phyloP scores from a whole-genome alignment of 2,888 invertebrate species.

The Xestia xanthographa region DNA sequence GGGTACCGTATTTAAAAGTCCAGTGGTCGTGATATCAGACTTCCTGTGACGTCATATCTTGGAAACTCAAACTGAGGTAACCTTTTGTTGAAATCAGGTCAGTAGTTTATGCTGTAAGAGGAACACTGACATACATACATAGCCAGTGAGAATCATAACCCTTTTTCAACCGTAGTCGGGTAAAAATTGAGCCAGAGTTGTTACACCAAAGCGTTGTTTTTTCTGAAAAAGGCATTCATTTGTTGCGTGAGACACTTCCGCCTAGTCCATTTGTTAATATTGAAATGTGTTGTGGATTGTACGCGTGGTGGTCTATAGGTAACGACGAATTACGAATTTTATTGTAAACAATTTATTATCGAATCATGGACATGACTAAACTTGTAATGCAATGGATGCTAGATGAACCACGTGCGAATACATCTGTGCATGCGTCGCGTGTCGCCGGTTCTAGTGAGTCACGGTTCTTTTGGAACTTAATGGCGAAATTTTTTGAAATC shows the following conservation, averaged over 20 bases:
- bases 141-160: not conserved
- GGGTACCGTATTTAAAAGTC: conserved; percentile 2
- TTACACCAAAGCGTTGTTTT: conserved; percentile 58
- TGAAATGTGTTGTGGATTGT: conserved; percentile 22
- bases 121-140: not conserved
- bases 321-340: conserved; percentile 26
- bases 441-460: conserved; percentile 9
- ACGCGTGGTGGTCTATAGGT: conserved; percentile 25
- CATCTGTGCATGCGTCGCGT: conserved; percentile 36
- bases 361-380: conserved; percentile 20
- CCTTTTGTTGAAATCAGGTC: not conserved
- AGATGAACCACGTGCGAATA: conserved; percentile 35
- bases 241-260: conserved; percentile 40
- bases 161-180: conserved; percentile 38
- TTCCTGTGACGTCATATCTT: not conserved
- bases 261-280: conserved; percentile 51
- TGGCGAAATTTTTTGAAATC: not conserved
- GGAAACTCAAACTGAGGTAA: not conserved
- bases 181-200: conserved; percentile 37
- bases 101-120: not conserved
- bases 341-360: conserved; percentile 24
- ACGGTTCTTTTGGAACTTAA: not conserved
- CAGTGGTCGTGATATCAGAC: conserved; percentile 16
- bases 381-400: conserved; percentile 39
- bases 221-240: conserved; percentile 48